These are phyloP conservation scores for Acinonyx jubatus DNA, from an alignment of 2,113 vertebrate species.

Conservation along the genomic window DNA sequence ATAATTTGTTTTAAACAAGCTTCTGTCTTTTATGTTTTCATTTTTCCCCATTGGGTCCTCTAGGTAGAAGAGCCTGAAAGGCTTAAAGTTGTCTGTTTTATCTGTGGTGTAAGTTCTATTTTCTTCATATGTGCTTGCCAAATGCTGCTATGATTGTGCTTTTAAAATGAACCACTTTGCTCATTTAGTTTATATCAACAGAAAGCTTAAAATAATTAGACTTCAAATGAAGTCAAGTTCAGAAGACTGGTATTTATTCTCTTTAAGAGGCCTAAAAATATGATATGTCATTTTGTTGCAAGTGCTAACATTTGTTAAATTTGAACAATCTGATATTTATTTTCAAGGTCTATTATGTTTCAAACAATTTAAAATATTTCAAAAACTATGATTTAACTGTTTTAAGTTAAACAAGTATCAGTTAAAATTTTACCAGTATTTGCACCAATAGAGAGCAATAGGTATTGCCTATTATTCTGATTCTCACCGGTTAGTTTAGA, in stretches of 20 bases:
- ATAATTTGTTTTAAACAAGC: not conserved
- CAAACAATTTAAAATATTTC: not conserved
- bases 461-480: not conserved
- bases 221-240: not conserved
- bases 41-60: not conserved
- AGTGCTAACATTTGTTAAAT: not conserved
- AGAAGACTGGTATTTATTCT: constrained; percentile 27
- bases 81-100: not conserved
- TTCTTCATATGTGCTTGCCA: not conserved
- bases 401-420: not conserved
- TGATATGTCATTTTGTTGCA: not conserved
- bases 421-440: not conserved
- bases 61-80: not conserved
- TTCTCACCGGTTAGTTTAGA: not conserved
- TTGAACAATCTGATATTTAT: not conserved
- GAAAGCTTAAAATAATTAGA: constrained; percentile 23
- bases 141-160: not conserved
- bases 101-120: not conserved
- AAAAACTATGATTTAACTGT: not conserved
- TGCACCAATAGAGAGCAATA: not conserved
- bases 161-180: not conserved
- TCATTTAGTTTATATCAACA: not conserved
- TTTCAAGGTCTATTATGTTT: not conserved
- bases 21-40: not conserved
- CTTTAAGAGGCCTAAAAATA: not conserved